Evolutionary conservation across 2,888 invertebrate genomes (phyloP).

Genomic region (Cancer borealis): DNA sequence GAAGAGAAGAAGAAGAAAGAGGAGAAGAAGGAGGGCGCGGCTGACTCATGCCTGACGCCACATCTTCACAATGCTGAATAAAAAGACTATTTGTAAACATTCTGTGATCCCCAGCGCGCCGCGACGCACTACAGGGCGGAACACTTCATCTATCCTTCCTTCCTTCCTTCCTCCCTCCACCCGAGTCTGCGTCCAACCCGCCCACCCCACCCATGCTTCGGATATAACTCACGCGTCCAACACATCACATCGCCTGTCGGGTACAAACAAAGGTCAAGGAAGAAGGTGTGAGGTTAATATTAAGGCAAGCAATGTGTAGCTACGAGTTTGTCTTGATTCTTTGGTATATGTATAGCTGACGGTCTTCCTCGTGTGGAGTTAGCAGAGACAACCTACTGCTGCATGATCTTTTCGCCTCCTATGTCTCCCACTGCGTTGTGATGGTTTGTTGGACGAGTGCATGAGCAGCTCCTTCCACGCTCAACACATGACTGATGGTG

Average conservation of each 20-base stretch:
- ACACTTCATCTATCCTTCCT: neutral
- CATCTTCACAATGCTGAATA: conserved; percentile 10
- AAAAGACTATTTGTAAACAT: conserved; percentile 41
- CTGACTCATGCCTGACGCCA: conserved; percentile 43
- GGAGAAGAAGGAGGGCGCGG: neutral
- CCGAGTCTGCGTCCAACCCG: neutral
- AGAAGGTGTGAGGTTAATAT: neutral
- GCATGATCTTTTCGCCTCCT: neutral
- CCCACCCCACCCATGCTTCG: neutral
- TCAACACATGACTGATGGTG: neutral
- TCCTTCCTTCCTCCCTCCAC: neutral
- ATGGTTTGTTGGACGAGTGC: conserved; percentile 21
- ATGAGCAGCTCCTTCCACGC: neutral
- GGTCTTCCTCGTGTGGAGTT: neutral
- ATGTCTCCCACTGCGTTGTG: conserved; percentile 8
- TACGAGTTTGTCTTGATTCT: neutral
- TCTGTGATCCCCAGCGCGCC: neutral
- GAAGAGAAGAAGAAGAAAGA: neutral
- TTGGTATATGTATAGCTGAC: neutral
- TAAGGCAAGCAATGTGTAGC: neutral
- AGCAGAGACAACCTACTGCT: neutral
- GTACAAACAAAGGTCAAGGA: neutral
- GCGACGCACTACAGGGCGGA: neutral
- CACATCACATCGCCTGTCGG: neutral
- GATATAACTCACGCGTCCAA: neutral